Conservation (phyloP, 1,140 invertebrate genomes). For the Trichomalopsis sarcophagae region DNA sequence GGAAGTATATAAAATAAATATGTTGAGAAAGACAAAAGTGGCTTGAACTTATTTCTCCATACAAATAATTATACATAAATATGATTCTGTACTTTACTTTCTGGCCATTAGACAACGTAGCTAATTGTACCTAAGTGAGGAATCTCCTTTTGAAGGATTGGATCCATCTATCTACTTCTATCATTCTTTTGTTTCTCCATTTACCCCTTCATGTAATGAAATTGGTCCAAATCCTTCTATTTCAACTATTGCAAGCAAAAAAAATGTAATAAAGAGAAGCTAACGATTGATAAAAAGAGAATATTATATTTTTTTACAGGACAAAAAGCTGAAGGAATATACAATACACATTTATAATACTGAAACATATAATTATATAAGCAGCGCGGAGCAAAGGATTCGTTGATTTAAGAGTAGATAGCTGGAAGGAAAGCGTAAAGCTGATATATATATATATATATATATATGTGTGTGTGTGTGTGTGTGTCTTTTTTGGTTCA, state of each 20-base stretch:
- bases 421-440: background rate
- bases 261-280: no score
- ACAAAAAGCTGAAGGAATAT: no score
- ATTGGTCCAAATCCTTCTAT: background rate
- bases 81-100: constrained; percentile 23
- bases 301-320: no score
- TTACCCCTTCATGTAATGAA: background rate
- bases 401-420: background rate
- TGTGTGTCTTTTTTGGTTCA: background rate
- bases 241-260: background rate
- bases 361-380: background rate
- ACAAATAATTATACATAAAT: constrained; percentile 2
- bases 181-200: constrained; percentile 19
- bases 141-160: constrained; percentile 27
- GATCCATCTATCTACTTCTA: background rate
- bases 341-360: no score
- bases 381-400: background rate
- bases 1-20: constrained; percentile 42
- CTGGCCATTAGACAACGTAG: constrained; percentile 19
- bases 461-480: no score
- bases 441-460: background rate
- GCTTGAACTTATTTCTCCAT: background rate
- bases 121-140: constrained; percentile 7
- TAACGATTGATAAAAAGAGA: no score
- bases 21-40: constrained; percentile 14